Percentiles rank a stretch among this genome's conserved stretches.
phyloP scores from a whole-genome alignment of 1,140 invertebrate species.

The Brachionus calyciflorus region DNA sequence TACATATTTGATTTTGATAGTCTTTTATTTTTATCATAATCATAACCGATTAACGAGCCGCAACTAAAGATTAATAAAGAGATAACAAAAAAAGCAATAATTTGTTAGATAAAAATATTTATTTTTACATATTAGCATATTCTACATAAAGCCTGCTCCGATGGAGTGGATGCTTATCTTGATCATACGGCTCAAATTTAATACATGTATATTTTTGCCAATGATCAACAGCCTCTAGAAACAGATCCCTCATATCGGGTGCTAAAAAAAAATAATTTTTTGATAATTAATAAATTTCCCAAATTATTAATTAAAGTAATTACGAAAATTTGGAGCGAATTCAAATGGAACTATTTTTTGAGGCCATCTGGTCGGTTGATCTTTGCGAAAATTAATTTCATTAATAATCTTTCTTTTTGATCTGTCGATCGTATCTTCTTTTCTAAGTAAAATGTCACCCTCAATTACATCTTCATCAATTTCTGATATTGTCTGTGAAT shows the following conservation, averaged over 20 bases:
- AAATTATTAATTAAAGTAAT: background rate
- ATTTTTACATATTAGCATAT: constrained; percentile 26
- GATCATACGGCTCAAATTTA: constrained; percentile 46
- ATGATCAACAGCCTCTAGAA: constrained; percentile 23
- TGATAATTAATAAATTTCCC: background rate
- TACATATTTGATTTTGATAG: constrained; percentile 22
- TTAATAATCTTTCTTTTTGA: constrained; percentile 14
- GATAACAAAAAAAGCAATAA: background rate
- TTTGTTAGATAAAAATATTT: background rate
- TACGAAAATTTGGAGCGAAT: constrained; percentile 38
- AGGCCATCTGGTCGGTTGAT: constrained; percentile 32
- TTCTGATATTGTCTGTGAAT: background rate
- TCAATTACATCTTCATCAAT: background rate
- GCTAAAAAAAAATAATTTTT: background rate
- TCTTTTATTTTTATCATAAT: background rate
- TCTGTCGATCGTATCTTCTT: background rate
- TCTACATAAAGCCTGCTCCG: background rate
- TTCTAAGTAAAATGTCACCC: background rate
- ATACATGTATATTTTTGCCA: constrained; percentile 44
- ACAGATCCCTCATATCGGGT: background rate
- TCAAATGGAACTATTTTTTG: constrained; percentile 44
- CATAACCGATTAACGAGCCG: constrained; percentile 41
- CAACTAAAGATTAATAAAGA: constrained; percentile 9
- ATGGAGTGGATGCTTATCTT: background rate
- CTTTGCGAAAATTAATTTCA: background rate